phyloP scores from a whole-genome alignment of 53 echinoderm and acorn worm genomes.

The Mesocentrotus franciscanus region DNA sequence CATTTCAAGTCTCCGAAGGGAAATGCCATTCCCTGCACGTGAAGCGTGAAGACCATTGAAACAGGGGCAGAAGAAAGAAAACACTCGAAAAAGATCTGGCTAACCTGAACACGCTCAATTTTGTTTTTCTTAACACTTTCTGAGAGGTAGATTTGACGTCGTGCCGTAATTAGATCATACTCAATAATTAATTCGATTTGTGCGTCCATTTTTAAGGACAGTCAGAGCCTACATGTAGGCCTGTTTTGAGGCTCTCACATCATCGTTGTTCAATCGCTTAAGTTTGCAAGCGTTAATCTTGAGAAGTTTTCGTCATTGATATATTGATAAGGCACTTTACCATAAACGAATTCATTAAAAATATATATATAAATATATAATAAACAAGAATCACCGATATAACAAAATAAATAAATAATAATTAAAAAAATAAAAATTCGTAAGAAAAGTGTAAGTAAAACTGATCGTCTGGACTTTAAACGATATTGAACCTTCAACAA shows the following conservation, averaged over 20 bases:
- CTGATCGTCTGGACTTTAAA: neutral
- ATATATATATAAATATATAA: too few relatives aligned
- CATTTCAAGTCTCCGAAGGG: conserved; percentile 3
- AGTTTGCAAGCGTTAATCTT: neutral
- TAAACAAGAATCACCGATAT: too few relatives aligned
- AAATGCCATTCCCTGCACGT: neutral
- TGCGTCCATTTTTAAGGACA: neutral
- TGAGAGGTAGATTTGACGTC: conserved; percentile 5
- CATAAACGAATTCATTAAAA: too few relatives aligned
- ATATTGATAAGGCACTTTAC: too few relatives aligned
- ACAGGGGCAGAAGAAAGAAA: neutral
- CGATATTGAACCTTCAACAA: neutral
- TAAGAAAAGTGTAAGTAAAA: neutral
- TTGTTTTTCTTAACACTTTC: conserved; percentile 27
- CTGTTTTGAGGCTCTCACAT: neutral
- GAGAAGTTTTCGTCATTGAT: too few relatives aligned
- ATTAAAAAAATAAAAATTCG: neutral
- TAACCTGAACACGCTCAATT: neutral
- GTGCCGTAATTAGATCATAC: conserved; percentile 26
- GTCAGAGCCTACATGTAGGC: neutral
- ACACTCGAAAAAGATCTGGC: neutral
- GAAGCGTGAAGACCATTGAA: conserved; percentile 2
- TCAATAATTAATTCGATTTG: conserved; percentile 40
- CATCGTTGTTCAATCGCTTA: neutral
- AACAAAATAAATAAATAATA: too few relatives aligned